Base-by-base conservation (phyloP, 2,797 vertebrate genomes). In the Pempheris klunzingeri region DNA sequence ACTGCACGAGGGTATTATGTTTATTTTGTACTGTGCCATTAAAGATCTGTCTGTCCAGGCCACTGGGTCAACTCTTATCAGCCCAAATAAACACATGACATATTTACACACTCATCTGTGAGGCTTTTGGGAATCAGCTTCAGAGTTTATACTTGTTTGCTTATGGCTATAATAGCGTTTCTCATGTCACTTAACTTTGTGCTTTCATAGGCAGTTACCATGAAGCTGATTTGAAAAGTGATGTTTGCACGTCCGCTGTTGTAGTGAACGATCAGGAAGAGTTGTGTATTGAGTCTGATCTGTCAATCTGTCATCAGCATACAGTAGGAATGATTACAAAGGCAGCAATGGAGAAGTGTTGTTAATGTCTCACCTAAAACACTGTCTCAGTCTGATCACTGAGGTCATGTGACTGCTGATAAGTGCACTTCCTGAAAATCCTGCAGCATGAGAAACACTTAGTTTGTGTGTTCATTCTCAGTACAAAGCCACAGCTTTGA, bases 21-120 rank as follows among this genome's bases (percentile, higher is more conserved):
- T 77, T 84, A 64, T 75, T 80, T 82, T 84, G 52, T 59, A 44
- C 49, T 10, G 0, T 70, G 28, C 32, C 15, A n/a, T 55, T 39
- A 46, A 41, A 77, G 81, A 69, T 80, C 72, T 71, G 61, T 49
- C 32, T 30, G 61, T 38, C 24, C 58, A 70, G 76, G 77, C 57
- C 83, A 88, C 38, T 83, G 54, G 83, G 86, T 85, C 77, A 74
- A 12, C 82, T 82, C 65, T 58, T 81, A 85, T 89, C 87, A 74
- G 75, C 61, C 73, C 61, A 14, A 39, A 78, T 57, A 69, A 82
- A 78, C 79, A 86, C 30, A 61, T 68, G 80, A 60, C n/a, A 52
- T 63, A 49, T 72, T 79, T 68, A 78, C 58, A 73, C 60, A 74
- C 61, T 78, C 22, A 46, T 61, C 32, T 68, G 36, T 32, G 14